phyloP scores from a whole-genome alignment of 1,140 invertebrate genomes.

The Achatina immaculata region DNA sequence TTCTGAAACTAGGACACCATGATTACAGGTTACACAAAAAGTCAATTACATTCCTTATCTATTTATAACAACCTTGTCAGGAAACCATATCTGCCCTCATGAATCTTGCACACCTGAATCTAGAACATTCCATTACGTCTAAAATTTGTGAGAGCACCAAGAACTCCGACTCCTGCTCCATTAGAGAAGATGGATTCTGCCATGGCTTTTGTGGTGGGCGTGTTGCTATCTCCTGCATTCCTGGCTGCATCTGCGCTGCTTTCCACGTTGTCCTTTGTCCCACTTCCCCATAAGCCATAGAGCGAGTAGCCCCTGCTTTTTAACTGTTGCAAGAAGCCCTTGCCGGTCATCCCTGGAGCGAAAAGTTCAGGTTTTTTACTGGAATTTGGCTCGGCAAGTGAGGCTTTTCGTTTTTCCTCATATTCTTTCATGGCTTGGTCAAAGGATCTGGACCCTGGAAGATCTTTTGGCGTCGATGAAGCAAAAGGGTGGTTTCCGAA shows the following conservation, averaged over 20 bases:
- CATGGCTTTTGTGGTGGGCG: slow-evolving; percentile 22
- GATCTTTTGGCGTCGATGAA: not conserved
- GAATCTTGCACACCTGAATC: too few species aligned
- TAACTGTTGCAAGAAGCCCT: slow-evolving; percentile 52
- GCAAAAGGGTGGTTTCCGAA: not conserved
- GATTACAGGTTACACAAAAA: too few species aligned
- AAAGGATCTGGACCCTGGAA: slow-evolving; percentile 37
- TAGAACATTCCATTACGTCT: slow-evolving; percentile 53
- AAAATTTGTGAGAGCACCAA: slow-evolving; percentile 58
- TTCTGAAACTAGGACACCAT: too few species aligned
- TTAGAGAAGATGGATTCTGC: slow-evolving; percentile 40
- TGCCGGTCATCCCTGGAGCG: slow-evolving; percentile 32
- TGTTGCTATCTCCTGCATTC: not conserved
- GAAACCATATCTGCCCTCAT: too few species aligned
- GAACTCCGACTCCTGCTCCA: slow-evolving; percentile 49
- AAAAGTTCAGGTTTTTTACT: slow-evolving; percentile 24
- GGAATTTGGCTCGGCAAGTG: not conserved
- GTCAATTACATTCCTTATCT: too few species aligned
- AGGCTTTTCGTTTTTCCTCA: not conserved
- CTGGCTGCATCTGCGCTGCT: slow-evolving; percentile 6
- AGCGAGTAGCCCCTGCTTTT: slow-evolving; percentile 59
- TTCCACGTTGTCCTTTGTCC: slow-evolving; percentile 3
- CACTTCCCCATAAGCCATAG: slow-evolving; percentile 52
- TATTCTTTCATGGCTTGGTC: slow-evolving; percentile 17
- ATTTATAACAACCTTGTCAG: too few species aligned